Evolutionary conservation across 1,140 invertebrate genomes (phyloP).

Genomic region (Mylabris phalerata): DNA sequence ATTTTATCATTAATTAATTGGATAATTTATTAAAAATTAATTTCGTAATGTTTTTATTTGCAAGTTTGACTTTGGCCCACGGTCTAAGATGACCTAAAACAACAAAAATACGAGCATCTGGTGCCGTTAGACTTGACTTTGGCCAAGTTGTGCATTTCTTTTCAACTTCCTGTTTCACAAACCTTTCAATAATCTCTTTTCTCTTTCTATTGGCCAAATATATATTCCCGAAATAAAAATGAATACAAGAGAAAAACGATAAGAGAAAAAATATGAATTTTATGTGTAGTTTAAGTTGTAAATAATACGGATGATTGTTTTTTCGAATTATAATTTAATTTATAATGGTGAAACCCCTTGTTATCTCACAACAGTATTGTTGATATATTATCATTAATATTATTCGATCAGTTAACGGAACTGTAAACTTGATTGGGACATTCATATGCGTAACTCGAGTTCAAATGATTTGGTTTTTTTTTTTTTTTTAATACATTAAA

Average conservation of each 20-base stretch:
- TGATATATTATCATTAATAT: too few relatives aligned
- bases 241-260: too few relatives aligned
- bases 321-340: not conserved
- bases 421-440: slow-evolving; percentile 14
- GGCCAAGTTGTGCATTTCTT: slow-evolving; percentile 12
- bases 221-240: not conserved
- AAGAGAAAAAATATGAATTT: too few relatives aligned
- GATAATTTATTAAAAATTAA: too few relatives aligned
- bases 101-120: slow-evolving; percentile 13
- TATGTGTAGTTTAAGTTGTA: too few relatives aligned
- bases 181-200: slow-evolving; percentile 11
- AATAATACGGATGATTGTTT: not conserved
- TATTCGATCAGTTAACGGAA: slow-evolving; percentile 12
- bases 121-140: slow-evolving; percentile 14
- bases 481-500: slow-evolving; percentile 6
- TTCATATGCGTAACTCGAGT: slow-evolving; percentile 13
- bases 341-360: too few relatives aligned
- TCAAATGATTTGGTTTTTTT: slow-evolving; percentile 18
- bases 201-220: slow-evolving; percentile 4
- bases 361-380: too few relatives aligned
- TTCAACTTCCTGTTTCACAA: slow-evolving; percentile 11
- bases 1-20: too few relatives aligned
- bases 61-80: too few relatives aligned
- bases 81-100: slow-evolving; percentile 10
- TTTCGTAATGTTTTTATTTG: too few relatives aligned